Conservation (phyloP, 2,888 invertebrate species). For the Drosophila longiperda region DNA sequence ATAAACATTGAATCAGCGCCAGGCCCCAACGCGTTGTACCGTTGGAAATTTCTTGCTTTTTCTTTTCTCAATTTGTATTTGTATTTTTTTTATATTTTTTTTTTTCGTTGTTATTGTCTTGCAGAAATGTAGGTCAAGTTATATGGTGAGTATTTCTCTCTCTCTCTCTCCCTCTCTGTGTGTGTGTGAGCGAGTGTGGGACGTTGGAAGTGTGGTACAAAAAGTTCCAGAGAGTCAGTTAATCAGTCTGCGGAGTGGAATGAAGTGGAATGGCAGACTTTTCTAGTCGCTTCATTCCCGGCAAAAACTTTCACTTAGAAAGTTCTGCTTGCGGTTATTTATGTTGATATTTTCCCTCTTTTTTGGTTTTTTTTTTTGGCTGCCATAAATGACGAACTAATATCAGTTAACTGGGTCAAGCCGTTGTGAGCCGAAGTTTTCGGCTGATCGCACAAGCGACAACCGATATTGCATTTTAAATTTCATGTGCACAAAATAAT, state of each 20-base stretch:
- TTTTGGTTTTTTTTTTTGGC: slow-evolving; percentile 42
- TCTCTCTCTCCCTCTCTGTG: slow-evolving; percentile 16
- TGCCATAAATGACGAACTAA: slow-evolving; percentile 57
- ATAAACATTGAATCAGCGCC: slow-evolving; percentile 73
- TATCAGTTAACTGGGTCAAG: slow-evolving; percentile 67
- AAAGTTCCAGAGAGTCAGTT: slow-evolving; percentile 33
- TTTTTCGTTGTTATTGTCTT: slow-evolving; percentile 79
- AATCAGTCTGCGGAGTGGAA: slow-evolving; percentile 25
- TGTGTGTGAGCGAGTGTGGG: slow-evolving; percentile 59
- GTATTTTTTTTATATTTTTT: slow-evolving; percentile 41
- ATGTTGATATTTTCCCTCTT: slow-evolving; percentile 50
- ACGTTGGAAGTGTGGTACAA: slow-evolving; percentile 59
- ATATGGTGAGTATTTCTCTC: slow-evolving; percentile 68
- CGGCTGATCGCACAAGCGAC: slow-evolving; percentile 28
- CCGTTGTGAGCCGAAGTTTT: slow-evolving; percentile 46
- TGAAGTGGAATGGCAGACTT: slow-evolving; percentile 57
- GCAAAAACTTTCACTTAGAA: slow-evolving; percentile 84
- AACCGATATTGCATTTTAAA: slow-evolving; percentile 18
- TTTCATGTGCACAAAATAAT: slow-evolving; percentile 48
- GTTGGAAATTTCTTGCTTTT: slow-evolving; percentile 84
- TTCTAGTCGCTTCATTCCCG: slow-evolving; percentile 73
- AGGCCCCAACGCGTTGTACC: slow-evolving; percentile 71
- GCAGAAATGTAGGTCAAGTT: slow-evolving; percentile 84
- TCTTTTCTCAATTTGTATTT: slow-evolving; percentile 74
- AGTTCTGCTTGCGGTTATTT: slow-evolving; percentile 82